Evolutionary conservation across 2,113 vertebrate genomes (phyloP).

Genomic region (Charina bottae): DNA sequence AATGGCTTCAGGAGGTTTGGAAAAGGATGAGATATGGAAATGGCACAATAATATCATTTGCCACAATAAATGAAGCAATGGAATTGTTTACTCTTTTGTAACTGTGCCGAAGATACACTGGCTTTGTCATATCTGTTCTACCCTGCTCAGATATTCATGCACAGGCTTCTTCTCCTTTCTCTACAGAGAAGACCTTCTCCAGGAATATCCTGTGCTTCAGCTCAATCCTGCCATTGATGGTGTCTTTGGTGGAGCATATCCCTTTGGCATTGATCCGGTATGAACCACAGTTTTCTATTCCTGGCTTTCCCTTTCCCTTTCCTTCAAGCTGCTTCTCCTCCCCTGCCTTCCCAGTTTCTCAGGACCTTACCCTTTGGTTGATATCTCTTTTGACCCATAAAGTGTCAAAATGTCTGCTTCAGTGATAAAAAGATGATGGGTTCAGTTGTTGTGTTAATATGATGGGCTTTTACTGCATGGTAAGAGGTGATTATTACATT

Average conservation of each 20-base stretch:
- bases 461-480: not conserved
- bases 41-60: not conserved
- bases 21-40: not conserved
- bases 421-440: not conserved
- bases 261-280: slow-evolving; percentile 97
- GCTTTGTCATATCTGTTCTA: not conserved
- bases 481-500: not conserved
- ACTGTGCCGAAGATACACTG: too few relatives aligned
- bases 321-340: not conserved
- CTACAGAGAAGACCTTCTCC: slow-evolving; percentile 77
- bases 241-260: slow-evolving; percentile 92
- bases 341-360: too few relatives aligned
- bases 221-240: slow-evolving; percentile 84
- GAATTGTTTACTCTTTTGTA: not conserved
- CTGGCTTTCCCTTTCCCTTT: not conserved
- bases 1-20: not conserved
- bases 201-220: slow-evolving; percentile 81
- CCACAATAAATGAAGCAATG: too few relatives aligned
- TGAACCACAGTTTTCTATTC: slow-evolving; percentile 41
- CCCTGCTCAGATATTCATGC: not conserved
- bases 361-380: not conserved
- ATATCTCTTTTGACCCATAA: not conserved
- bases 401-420: not conserved
- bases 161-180: not conserved
- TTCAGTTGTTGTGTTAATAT: not conserved